Percentiles rank a stretch among this genome's conserved stretches.
These are phyloP conservation scores for Liasis olivaceus DNA, from an alignment of 2,797 vertebrate genomes.

Conservation along the genomic window DNA sequence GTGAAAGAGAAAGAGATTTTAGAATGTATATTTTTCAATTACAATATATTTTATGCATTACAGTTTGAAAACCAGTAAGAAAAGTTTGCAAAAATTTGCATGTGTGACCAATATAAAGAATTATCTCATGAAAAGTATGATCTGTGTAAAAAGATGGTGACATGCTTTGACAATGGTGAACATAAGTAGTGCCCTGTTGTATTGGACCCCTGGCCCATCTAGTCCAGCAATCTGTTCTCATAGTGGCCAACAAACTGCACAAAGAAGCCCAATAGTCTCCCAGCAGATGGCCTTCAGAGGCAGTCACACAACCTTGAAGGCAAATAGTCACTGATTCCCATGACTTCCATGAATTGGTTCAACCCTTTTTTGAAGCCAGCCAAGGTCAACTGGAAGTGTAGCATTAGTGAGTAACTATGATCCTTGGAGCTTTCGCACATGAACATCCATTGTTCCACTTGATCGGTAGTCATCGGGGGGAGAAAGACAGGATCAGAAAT, in stretches of 20 bases:
- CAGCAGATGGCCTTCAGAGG: neutral
- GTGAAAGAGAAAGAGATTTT: neutral
- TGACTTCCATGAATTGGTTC: too few species aligned
- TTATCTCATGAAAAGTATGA: neutral
- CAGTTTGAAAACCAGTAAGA: neutral
- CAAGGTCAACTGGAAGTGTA: neutral
- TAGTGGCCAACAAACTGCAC: neutral
- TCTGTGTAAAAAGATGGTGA: neutral
- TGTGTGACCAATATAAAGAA: neutral
- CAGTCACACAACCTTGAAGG: neutral
- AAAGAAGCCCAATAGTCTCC: neutral
- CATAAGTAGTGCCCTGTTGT: neutral
- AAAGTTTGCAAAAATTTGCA: neutral
- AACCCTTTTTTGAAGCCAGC: too few species aligned
- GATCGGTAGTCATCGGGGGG: neutral
- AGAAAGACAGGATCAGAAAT: neutral
- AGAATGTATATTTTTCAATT: neutral
- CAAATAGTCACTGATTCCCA: too few species aligned
- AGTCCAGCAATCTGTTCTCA: neutral
- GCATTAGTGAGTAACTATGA: neutral
- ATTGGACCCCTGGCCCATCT: neutral
- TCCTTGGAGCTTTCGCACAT: neutral
- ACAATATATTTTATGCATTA: neutral
- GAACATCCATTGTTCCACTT: neutral
- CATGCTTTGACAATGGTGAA: neutral